These are phyloP conservation scores for Pterocles burchelli DNA, from an alignment of 2,113 vertebrate genomes.

Conservation along the genomic window DNA sequence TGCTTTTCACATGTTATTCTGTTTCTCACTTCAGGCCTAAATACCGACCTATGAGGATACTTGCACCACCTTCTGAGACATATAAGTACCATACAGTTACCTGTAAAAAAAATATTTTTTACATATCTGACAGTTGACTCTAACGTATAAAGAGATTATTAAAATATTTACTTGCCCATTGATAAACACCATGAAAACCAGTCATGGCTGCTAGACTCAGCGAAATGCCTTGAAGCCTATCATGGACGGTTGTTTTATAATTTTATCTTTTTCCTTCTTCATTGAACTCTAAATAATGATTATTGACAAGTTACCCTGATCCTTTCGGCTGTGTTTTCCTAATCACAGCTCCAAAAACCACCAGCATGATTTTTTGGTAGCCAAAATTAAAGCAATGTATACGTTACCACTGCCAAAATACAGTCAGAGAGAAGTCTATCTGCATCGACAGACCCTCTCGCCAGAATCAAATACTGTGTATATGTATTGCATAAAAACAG, in stretches of 20 bases:
- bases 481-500: not conserved
- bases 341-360: not conserved
- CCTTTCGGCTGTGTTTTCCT: not conserved
- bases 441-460: not conserved
- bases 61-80: not conserved
- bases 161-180: not conserved
- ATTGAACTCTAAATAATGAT: not conserved
- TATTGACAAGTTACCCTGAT: not conserved
- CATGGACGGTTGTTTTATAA: not conserved
- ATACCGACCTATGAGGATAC: not conserved
- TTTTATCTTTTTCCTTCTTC: not conserved
- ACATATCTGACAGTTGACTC: not conserved
- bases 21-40: not conserved
- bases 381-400: not conserved
- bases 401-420: not conserved
- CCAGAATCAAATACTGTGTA: not conserved
- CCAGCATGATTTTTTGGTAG: not conserved
- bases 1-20: not conserved
- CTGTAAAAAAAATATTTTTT: not conserved
- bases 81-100: not conserved
- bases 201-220: not conserved
- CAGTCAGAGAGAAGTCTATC: not conserved
- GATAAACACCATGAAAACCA: not conserved
- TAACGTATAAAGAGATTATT: not conserved
- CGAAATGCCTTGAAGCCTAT: not conserved